Conservation (phyloP, 2,113 vertebrate species). For the Misgurnus anguillicaudatus region DNA sequence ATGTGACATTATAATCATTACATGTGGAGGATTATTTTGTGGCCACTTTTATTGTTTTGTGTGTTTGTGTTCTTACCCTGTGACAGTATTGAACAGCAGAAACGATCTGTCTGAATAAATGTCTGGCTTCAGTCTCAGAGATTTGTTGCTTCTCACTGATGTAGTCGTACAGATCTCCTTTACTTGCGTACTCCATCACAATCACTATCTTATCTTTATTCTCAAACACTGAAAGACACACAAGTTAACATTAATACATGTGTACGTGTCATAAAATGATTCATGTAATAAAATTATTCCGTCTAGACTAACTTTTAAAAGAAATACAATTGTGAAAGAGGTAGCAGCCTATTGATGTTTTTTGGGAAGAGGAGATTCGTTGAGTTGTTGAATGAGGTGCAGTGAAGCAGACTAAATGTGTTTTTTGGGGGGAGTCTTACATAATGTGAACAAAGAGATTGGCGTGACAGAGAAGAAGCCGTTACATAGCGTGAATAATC, state of each 20-base stretch:
- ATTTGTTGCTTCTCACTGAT: conserved; percentile 84
- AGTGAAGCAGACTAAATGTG: not conserved
- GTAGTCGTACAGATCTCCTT: conserved; percentile 92
- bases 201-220: conserved; percentile 97
- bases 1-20: too few species aligned
- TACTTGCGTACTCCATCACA: conserved; percentile 96
- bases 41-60: too few species aligned
- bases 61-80: conserved; percentile 71
- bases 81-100: conserved; percentile 94
- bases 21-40: too few species aligned
- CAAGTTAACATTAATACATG: not conserved
- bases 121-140: conserved; percentile 81
- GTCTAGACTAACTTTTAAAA: too few species aligned
- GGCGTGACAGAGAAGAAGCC: conserved; percentile 57
- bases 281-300: too few species aligned
- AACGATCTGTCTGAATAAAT: conserved; percentile 94
- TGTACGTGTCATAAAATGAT: too few species aligned
- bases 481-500: not conserved
- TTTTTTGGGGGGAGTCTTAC: conserved; percentile 35
- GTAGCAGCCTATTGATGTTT: too few species aligned
- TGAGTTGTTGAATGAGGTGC: too few species aligned
- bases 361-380: not conserved
- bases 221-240: conserved; percentile 84
- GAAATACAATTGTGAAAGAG: too few species aligned
- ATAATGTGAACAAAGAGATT: conserved; percentile 65